These are phyloP conservation scores for Mionectes macconnelli DNA, from an alignment of 2,113 vertebrate genomes.

Conservation along the genomic window DNA sequence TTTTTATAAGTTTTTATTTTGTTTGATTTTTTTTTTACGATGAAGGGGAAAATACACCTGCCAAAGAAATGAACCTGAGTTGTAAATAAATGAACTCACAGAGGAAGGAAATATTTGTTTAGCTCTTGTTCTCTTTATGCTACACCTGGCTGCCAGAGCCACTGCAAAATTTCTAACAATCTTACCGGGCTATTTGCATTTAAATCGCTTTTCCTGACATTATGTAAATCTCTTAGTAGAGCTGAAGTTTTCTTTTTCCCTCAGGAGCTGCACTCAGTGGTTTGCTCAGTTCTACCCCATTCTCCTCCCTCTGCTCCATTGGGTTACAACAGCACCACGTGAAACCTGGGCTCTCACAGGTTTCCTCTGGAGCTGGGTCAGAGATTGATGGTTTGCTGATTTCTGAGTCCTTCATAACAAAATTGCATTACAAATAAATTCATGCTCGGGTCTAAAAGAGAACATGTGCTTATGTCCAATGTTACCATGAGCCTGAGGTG, in stretches of 20 bases:
- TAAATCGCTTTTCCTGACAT: conserved; percentile 75
- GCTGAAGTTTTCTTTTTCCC: conserved; percentile 58
- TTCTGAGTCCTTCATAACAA: not conserved
- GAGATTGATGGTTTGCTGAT: not conserved
- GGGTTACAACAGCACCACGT: not conserved
- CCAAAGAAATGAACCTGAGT: conserved; percentile 39
- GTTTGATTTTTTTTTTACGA: not conserved
- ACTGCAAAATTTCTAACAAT: conserved; percentile 55
- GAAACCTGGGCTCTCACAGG: not conserved
- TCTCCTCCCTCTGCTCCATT: not conserved
- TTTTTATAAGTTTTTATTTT: not conserved
- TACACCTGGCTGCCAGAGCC: conserved; percentile 53
- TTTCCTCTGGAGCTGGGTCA: not conserved
- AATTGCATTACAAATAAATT: not conserved
- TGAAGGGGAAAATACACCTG: conserved; percentile 19
- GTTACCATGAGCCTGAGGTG: not conserved
- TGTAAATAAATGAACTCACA: conserved; percentile 24
- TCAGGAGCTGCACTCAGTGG: not conserved
- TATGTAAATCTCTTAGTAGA: conserved; percentile 67
- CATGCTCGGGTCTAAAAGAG: not conserved
- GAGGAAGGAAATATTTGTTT: conserved; percentile 61
- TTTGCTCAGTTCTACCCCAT: not conserved
- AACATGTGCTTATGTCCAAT: not conserved
- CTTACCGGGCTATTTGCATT: conserved; percentile 72
- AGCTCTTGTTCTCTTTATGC: conserved; percentile 44